Conservation (phyloP, 2,888 invertebrate species). For the Achlya flavicornis region DNA sequence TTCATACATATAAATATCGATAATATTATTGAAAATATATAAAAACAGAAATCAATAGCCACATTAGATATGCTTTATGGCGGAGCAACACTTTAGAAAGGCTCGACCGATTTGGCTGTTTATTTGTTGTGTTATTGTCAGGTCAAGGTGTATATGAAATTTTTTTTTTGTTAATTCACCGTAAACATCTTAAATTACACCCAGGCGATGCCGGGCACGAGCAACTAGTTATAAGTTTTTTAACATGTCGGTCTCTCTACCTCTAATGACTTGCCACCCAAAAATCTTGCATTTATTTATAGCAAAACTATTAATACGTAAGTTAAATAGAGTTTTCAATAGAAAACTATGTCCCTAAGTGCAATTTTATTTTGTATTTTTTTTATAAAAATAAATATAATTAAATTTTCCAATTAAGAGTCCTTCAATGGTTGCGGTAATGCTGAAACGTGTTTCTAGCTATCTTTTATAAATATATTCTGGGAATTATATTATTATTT, state of each 20-base stretch:
- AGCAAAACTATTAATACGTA: conserved; percentile 61
- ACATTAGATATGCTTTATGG: too few species aligned
- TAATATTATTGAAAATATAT: too few species aligned
- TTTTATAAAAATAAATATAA: conserved; percentile 41
- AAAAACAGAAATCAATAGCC: too few species aligned
- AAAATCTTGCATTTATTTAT: conserved; percentile 78
- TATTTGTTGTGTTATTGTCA: too few species aligned
- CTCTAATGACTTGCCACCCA: conserved; percentile 68
- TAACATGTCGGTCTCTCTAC: conserved; percentile 37
- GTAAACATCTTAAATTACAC: background rate
- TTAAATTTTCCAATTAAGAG: conserved; percentile 36
- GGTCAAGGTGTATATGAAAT: too few species aligned
- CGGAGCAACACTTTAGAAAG: too few species aligned
- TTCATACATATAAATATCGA: too few species aligned
- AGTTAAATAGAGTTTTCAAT: conserved; percentile 57
- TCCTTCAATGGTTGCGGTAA: conserved; percentile 61
- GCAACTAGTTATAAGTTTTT: too few species aligned
- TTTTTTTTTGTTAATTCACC: too few species aligned
- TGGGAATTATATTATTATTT: conserved; percentile 46
- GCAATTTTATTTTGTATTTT: conserved; percentile 70
- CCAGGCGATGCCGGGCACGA: too few species aligned
- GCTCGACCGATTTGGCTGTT: too few species aligned
- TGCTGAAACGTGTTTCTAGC: conserved; percentile 40
- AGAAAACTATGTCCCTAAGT: conserved; percentile 67
- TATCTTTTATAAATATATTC: conserved; percentile 46